Percentiles rank a stretch among this genome's conserved stretches.
These are phyloP conservation scores for Pungitius pungitius DNA, from an alignment of 2,113 vertebrate species.

Conservation along the genomic window DNA sequence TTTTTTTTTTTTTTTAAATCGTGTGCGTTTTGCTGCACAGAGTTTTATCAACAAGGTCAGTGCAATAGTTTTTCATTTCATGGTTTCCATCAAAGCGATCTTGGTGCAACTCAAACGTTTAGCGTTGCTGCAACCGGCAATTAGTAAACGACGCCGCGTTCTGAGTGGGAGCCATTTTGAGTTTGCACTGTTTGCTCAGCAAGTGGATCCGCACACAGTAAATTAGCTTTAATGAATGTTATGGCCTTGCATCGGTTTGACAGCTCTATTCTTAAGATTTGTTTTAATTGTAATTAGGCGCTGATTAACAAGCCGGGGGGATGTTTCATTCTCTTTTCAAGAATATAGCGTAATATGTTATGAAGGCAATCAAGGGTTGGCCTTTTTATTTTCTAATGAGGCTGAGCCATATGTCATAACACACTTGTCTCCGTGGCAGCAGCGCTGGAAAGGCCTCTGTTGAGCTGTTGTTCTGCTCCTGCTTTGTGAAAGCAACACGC, in stretches of 20 bases:
- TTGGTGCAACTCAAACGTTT: constrained; percentile 47
- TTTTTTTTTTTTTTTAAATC: no score
- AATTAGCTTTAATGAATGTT: constrained; percentile 78
- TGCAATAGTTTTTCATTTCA: constrained; percentile 19
- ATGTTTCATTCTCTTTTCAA: constrained; percentile 66
- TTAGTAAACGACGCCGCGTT: constrained; percentile 72
- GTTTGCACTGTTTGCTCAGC: constrained; percentile 63
- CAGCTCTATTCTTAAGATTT: constrained; percentile 77
- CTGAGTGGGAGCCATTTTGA: constrained; percentile 71
- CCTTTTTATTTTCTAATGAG: constrained; percentile 75
- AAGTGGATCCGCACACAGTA: constrained; percentile 61
- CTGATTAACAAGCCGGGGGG: constrained; percentile 73
- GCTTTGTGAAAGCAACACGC: neutral
- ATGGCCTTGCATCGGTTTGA: constrained; percentile 74
- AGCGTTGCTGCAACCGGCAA: constrained; percentile 58
- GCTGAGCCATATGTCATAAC: constrained; percentile 68
- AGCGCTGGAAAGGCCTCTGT: constrained; percentile 14
- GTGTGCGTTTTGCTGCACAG: no score
- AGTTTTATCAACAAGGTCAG: constrained; percentile 25
- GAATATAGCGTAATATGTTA: constrained; percentile 67
- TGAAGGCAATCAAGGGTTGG: constrained; percentile 71
- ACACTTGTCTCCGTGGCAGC: constrained; percentile 40
- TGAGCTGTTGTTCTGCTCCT: constrained; percentile 17
- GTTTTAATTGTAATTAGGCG: constrained; percentile 78
- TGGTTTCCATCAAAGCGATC: constrained; percentile 48